Percentiles rank a stretch among this genome's conserved stretches.
These are phyloP conservation scores for Cephalopterus ornatus DNA, from an alignment of 2,113 vertebrate genomes.

Conservation along the genomic window DNA sequence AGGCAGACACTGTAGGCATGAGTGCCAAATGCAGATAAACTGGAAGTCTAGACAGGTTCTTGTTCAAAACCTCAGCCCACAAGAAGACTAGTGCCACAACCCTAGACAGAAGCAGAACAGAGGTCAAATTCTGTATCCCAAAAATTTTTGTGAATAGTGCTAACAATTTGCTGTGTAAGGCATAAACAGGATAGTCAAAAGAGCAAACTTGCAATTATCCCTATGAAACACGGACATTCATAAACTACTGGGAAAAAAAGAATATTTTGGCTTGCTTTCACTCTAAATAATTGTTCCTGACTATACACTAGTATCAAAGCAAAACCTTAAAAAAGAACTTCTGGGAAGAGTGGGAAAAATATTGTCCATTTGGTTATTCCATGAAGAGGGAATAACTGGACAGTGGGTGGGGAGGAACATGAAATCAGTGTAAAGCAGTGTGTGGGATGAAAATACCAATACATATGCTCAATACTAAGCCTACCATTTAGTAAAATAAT, in stretches of 20 bases:
- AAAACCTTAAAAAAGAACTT: background rate
- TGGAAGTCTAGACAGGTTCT: background rate
- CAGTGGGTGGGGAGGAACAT: background rate
- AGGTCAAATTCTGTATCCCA: background rate
- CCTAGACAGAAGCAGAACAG: background rate
- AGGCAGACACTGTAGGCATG: rapidly evolving
- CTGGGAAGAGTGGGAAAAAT: background rate
- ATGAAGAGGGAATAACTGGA: background rate
- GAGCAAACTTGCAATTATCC: background rate
- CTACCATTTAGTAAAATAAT: background rate
- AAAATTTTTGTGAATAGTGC: background rate
- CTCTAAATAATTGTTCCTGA: background rate
- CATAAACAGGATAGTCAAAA: background rate
- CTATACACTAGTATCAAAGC: background rate
- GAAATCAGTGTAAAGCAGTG: background rate
- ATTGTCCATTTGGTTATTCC: background rate
- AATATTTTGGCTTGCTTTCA: background rate
- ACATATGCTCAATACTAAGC: background rate
- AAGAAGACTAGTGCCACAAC: background rate
- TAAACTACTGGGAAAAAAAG: background rate
- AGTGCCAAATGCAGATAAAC: background rate
- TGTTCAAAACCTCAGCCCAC: background rate
- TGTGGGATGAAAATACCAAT: background rate
- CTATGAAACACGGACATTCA: background rate
- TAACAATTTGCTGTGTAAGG: background rate